Conservation (phyloP, 2,888 invertebrate species). For the Agrochola macilenta region DNA sequence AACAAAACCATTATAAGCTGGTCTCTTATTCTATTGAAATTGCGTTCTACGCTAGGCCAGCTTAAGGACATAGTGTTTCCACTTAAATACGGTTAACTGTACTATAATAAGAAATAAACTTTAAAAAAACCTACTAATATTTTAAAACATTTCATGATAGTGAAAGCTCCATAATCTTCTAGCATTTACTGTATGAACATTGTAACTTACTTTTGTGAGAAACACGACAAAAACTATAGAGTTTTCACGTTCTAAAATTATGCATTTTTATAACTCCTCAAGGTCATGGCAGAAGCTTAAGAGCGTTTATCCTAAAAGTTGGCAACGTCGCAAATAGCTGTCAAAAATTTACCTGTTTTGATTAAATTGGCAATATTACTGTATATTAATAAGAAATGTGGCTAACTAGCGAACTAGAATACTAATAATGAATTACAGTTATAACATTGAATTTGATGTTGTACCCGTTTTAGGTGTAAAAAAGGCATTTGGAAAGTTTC, state of each 20-base stretch:
- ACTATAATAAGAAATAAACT: background rate
- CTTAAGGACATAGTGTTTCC: background rate
- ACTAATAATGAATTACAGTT: too few relatives aligned
- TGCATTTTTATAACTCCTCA: background rate
- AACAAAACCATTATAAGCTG: background rate
- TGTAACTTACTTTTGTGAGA: background rate
- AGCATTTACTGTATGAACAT: background rate
- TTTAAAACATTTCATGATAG: background rate
- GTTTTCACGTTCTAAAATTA: background rate
- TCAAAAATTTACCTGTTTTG: too few relatives aligned
- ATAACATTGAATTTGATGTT: too few relatives aligned
- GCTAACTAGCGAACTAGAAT: too few relatives aligned
- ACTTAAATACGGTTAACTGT: background rate
- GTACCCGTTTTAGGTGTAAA: too few relatives aligned
- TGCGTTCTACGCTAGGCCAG: background rate
- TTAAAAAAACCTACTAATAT: background rate
- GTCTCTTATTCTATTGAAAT: background rate
- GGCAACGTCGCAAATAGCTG: too few relatives aligned
- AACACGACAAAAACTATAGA: too few relatives aligned
- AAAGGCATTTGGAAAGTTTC: too few relatives aligned
- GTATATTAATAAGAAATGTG: too few relatives aligned
- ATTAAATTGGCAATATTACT: too few relatives aligned
- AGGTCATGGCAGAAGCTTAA: background rate
- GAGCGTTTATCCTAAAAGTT: too few relatives aligned
- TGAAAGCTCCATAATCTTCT: background rate